A percentile compares a stretch with the other conserved stretches of the same genome.
These are phyloP conservation scores for Phyllotreta striolata DNA, from an alignment of 2,888 invertebrate genomes.

Conservation along the genomic window DNA sequence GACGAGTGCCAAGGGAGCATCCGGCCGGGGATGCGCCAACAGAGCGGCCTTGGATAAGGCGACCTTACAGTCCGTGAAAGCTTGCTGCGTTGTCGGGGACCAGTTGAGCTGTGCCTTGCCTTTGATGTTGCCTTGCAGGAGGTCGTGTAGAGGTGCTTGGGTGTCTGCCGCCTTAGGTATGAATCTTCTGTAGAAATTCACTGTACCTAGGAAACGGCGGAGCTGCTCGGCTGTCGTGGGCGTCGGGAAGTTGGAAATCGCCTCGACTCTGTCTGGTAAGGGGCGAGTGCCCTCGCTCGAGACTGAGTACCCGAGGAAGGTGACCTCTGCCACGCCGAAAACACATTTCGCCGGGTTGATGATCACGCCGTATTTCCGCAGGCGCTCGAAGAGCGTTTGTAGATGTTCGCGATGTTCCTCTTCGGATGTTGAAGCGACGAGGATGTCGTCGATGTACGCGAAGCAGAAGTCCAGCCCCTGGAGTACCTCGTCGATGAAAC, in stretches of 20 bases:
- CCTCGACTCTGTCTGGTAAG: no score
- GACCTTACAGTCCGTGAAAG: no score
- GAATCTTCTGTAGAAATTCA: no score
- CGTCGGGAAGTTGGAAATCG: no score
- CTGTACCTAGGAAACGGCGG: no score
- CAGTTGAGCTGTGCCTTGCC: no score
- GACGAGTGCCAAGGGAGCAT: not conserved
- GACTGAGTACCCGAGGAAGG: conserved; percentile 49
- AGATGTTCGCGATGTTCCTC: conserved; percentile 48
- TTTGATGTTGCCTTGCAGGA: no score
- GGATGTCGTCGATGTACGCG: conserved; percentile 54
- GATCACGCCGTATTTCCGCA: conserved; percentile 46
- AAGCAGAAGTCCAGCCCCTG: conserved; percentile 50
- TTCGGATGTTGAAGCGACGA: conserved; percentile 47
- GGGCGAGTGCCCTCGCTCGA: not conserved
- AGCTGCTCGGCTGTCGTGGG: no score
- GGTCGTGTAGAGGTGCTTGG: no score
- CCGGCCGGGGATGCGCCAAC: not conserved
- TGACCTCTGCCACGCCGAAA: conserved; percentile 35
- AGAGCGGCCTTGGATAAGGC: no score
- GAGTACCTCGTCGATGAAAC: conserved; percentile 53
- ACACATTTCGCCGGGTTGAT: conserved; percentile 53
- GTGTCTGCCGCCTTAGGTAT: no score
- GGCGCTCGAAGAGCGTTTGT: conserved; percentile 41
- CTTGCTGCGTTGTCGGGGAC: no score